Percentiles rank a stretch among this genome's conserved stretches.
Evolutionary conservation across 1,140 invertebrate genomes (phyloP).

Genomic region (Bombus confusus): DNA sequence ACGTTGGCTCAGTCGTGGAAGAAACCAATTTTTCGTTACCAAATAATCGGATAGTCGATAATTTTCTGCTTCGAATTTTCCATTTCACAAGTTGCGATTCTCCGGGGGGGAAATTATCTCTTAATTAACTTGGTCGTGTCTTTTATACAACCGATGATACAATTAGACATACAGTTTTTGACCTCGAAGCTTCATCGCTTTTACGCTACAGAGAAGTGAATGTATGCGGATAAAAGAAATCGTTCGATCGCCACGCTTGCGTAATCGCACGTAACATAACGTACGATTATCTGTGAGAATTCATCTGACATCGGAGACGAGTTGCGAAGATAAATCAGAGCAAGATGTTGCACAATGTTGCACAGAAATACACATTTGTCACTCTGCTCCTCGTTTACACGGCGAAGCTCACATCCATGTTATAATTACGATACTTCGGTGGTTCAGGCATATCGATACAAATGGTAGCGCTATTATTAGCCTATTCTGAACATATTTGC

Average conservation of each 20-base stretch:
- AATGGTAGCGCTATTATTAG: neutral
- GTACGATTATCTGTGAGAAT: neutral
- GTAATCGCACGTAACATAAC: neutral
- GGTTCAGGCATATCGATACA: neutral
- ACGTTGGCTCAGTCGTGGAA: neutral
- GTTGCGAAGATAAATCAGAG: conserved; percentile 22
- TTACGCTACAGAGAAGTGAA: too few relatives aligned
- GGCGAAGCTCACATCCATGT: neutral
- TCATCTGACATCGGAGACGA: conserved; percentile 6
- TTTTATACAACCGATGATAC: too few relatives aligned
- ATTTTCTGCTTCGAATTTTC: neutral
- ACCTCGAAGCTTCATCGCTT: too few relatives aligned
- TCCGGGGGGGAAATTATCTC: too few relatives aligned
- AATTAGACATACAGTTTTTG: too few relatives aligned
- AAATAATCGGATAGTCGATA: neutral
- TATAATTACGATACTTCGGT: neutral
- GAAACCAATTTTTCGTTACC: too few relatives aligned
- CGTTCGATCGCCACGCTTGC: neutral
- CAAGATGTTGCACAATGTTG: conserved; percentile 2
- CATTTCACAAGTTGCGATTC: neutral
- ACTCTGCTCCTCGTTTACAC: neutral
- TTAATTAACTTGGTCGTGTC: too few relatives aligned
- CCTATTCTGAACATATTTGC: neutral
- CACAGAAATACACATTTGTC: conserved; percentile 17
- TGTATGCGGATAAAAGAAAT: neutral